Percentiles rank a stretch among this genome's conserved stretches.
phyloP scores from a whole-genome alignment of 2,888 invertebrate species.

The Pammene fasciana region DNA sequence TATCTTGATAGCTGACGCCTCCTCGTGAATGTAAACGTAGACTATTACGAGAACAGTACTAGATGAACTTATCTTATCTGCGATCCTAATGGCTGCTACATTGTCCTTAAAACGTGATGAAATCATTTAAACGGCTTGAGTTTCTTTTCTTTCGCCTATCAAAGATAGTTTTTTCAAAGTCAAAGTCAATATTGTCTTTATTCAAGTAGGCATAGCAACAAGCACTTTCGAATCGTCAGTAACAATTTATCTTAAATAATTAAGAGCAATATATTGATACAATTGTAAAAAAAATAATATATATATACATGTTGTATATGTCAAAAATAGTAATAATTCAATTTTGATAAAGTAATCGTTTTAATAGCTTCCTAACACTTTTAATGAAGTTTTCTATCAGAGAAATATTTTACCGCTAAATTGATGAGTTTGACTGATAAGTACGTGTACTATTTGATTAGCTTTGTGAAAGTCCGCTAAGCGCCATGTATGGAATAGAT shows the following conservation, averaged over 20 bases:
- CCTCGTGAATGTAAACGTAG: constrained; percentile 24
- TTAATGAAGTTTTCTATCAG: constrained; percentile 1
- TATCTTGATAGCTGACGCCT: constrained; percentile 23
- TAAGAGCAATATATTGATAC: too few species aligned
- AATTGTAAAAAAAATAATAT: too few species aligned
- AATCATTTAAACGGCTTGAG: constrained; percentile 33
- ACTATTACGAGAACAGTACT: constrained; percentile 21
- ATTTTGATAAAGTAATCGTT: constrained; percentile 8
- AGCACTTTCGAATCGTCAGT: too few species aligned
- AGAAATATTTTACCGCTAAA: background rate
- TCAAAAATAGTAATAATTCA: too few species aligned
- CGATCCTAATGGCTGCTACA: constrained; percentile 33
- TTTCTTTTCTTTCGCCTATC: constrained; percentile 26
- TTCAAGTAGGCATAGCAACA: too few species aligned
- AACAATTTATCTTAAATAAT: too few species aligned
- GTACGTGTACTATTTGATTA: background rate
- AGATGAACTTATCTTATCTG: constrained; percentile 37
- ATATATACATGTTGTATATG: too few species aligned
- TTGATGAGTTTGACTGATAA: background rate
- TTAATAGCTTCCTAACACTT: constrained; percentile 7
- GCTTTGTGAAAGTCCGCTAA: constrained; percentile 16
- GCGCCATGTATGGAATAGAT: constrained; percentile 11
- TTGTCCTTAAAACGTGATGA: constrained; percentile 36
- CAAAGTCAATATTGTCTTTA: too few species aligned
- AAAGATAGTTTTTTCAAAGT: constrained; percentile 25